Evolutionary conservation across 2,113 vertebrate species (phyloP).

Genomic region (Nesoenas mayeri): DNA sequence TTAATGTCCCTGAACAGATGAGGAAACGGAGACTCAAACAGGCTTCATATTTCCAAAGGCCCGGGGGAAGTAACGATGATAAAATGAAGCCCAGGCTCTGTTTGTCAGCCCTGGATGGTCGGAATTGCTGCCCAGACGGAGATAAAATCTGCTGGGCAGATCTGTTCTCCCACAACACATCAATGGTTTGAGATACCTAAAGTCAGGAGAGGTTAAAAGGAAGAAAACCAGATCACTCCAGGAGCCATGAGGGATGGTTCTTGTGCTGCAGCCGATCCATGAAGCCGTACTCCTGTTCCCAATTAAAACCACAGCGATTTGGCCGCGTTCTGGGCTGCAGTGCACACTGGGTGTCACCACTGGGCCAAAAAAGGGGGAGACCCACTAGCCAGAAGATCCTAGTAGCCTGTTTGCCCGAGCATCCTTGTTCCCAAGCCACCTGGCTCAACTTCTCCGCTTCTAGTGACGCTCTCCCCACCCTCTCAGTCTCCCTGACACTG

Average conservation of each 20-base stretch:
- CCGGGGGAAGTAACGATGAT: not conserved
- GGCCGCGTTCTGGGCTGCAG: not conserved
- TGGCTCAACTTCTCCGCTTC: not conserved
- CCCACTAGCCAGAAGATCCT: not conserved
- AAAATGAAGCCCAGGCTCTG: not conserved
- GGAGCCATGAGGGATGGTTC: not conserved
- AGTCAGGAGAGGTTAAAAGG: not conserved
- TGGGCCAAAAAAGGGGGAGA: too few species aligned
- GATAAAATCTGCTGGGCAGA: not conserved
- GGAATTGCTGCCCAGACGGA: not conserved
- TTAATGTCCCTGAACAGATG: not conserved
- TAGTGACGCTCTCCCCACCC: not conserved
- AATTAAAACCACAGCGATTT: not conserved
- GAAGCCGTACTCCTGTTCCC: not conserved
- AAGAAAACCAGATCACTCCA: not conserved
- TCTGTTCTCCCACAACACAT: not conserved
- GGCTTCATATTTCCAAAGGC: not conserved
- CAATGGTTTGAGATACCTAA: not conserved
- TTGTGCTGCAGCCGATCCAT: not conserved
- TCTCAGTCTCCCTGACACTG: not conserved
- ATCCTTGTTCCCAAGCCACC: not conserved
- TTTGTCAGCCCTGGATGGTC: not conserved
- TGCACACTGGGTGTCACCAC: accelerated
- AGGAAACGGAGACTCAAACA: not conserved
- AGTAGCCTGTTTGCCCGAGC: not conserved